Evolutionary conservation across 1,140 invertebrate genomes (phyloP).

Genomic region (Brachionus asplanchnoidis): DNA sequence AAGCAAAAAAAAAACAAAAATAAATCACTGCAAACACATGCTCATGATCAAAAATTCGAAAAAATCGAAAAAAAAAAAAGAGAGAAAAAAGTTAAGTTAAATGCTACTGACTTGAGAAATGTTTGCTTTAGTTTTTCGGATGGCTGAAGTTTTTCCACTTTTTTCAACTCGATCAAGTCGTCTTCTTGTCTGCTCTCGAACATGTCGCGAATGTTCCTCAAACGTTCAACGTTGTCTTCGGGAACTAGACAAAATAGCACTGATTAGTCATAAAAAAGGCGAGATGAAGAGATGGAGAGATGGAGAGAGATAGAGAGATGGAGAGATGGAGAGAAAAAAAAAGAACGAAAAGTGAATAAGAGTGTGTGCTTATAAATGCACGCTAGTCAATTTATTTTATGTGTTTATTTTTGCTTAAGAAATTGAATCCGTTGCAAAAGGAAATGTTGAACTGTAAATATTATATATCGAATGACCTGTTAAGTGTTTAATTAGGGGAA

Average conservation of each 20-base stretch:
- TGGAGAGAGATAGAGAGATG: no score
- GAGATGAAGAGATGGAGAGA: no score
- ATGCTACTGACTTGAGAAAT: slow-evolving; percentile 13
- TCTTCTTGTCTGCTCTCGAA: background rate
- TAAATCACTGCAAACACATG: background rate
- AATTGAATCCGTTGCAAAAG: background rate
- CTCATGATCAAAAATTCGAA: background rate
- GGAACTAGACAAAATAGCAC: background rate
- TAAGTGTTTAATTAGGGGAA: background rate
- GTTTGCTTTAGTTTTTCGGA: slow-evolving; percentile 34
- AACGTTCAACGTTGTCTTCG: slow-evolving; percentile 38
- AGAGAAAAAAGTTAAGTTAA: background rate
- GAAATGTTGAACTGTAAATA: background rate
- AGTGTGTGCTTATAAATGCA: background rate
- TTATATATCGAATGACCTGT: background rate
- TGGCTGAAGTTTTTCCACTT: slow-evolving; percentile 40
- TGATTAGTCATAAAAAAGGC: no score
- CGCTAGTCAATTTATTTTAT: background rate
- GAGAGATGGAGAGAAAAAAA: no score
- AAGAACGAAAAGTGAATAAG: no score
- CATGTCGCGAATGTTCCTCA: slow-evolving; percentile 37
- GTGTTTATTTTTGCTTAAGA: background rate
- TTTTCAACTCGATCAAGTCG: slow-evolving; percentile 23
- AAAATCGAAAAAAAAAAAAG: no score
- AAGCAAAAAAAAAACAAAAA: background rate